Base-by-base conservation (phyloP, 2,113 vertebrate species). In the Eublepharis macularius region DNA sequence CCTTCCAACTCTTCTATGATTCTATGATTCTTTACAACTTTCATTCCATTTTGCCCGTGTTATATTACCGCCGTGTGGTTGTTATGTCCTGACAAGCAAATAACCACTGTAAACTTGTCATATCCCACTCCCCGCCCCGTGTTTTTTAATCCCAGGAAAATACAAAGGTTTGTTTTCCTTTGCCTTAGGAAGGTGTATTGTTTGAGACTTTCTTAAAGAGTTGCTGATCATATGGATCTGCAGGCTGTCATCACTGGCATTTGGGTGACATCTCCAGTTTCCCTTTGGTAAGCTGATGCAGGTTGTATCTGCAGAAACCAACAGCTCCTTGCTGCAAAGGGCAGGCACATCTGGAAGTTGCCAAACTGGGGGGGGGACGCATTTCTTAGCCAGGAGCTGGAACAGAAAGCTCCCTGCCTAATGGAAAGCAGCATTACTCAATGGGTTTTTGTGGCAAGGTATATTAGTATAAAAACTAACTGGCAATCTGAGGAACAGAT, bases 141-240 rank as follows among this genome's bases (percentile, higher is more conserved):
- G n/a, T 14, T 76, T 76, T 78, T 26, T 57, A 39, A 36, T 16
- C 51, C 19, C 26, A 24, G 70, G 36, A 16, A 24, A 73, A 41
- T 73, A 21, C 10, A 21, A 10, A 43, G 1, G 21, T 41, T 73
- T 73, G 70, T 26, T 88, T 29, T 60, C 36, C 54, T 34, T 12
- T 26, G 90, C 86, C 21, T 73, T 83, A 77, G 57, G 8, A 85
- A 83, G n/a, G 16, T 17, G 11, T 73, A 87, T 26, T 0, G 16
- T 90, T 91, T 87, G 83, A 39, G 32, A 68, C 12, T 11, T 68
- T 68, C 66, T 26, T 77, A 69, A 72, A 86, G 68, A 8, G 43
- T 82, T 69, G 70, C 17, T 66, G 63, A 65, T 75, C 84, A 68
- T 10, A 68, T 86, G 81, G 87, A 65, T 73, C 43, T 69, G 34